Evolutionary conservation across 2,888 invertebrate species (phyloP), one percentile per base, ranked within the genome.

Genomic region (Cosmorhoe ocellata): DNA sequence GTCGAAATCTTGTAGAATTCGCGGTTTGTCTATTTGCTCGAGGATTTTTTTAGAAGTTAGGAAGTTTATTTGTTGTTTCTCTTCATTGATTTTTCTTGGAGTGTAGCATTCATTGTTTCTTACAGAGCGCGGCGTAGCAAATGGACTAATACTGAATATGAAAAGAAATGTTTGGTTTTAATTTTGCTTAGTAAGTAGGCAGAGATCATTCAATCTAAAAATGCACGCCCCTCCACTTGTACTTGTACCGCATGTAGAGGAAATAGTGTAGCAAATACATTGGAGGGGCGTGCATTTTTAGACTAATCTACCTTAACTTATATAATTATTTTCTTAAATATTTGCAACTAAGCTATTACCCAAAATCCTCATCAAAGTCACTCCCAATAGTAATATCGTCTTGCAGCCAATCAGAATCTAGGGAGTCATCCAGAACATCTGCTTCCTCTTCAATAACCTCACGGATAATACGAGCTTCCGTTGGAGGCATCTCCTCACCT

Each of bases 361-460:
- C 40, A 38, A 47, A 52, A 18, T 43, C 39, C n/a, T 39, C 36
- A 14, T 52, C 43, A 34, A 79, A 79, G 42, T 87, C 81, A 3
- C 72, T 74, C 45, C 77, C 80, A 40, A 81, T 66, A 28, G 84
- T 82, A 3, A 67, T 61, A 26, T 89, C 87, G 62, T 88, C 89
- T 48, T 84, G 79, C 12, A 90, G 64, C 87, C 87, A 90, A 31
- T 85, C 81, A 0, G 88, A 87, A 38, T 90, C 90, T 0, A 89
- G 64, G 0, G 89, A 81, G 30, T 88, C 86, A 3, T 90, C 90
- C n/a, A 83, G 44, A 0, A 87, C 63, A 50, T 88, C 88, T 0
- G 84, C 81, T 45, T 87, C 86, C 52, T 89, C 88, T 27, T 81
- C 78, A 18, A 89, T 85, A 0, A 88, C 81, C 41, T 88, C 85